Evolutionary conservation across 1,140 invertebrate genomes (phyloP).

Genomic region (Rhopalosiphum padi): DNA sequence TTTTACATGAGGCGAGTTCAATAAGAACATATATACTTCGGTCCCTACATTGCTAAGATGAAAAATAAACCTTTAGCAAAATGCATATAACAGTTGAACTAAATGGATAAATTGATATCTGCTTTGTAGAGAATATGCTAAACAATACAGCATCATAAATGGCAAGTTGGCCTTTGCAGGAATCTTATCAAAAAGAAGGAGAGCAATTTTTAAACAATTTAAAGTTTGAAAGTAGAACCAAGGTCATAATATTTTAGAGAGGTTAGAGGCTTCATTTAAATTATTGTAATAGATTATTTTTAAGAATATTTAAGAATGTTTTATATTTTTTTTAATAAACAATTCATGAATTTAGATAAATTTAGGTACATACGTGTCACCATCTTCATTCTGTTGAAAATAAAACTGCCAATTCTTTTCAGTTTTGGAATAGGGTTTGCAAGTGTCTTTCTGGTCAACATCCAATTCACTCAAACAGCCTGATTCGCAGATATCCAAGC

Average conservation of each 20-base stretch:
- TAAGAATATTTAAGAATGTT: background rate
- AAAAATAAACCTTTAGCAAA: background rate
- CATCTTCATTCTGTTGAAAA: constrained; percentile 54
- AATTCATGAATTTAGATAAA: background rate
- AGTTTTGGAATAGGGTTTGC: background rate
- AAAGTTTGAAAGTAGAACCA: background rate
- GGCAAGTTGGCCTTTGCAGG: background rate
- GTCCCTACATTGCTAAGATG: background rate
- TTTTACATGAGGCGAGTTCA: background rate
- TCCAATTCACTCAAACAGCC: constrained; percentile 41
- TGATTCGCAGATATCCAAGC: constrained; percentile 24
- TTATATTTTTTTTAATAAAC: background rate
- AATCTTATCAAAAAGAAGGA: background rate
- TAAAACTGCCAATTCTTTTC: background rate
- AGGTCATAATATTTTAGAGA: background rate
- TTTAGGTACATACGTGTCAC: constrained; percentile 56
- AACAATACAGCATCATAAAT: background rate
- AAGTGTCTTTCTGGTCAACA: background rate
- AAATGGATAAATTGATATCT: background rate
- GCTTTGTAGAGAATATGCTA: background rate
- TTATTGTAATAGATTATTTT: background rate
- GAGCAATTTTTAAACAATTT: background rate
- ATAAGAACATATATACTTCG: background rate
- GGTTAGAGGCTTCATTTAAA: background rate
- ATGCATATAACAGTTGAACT: background rate